Conservation (phyloP, 2,888 invertebrate species). For the Nymphalis urticae region DNA sequence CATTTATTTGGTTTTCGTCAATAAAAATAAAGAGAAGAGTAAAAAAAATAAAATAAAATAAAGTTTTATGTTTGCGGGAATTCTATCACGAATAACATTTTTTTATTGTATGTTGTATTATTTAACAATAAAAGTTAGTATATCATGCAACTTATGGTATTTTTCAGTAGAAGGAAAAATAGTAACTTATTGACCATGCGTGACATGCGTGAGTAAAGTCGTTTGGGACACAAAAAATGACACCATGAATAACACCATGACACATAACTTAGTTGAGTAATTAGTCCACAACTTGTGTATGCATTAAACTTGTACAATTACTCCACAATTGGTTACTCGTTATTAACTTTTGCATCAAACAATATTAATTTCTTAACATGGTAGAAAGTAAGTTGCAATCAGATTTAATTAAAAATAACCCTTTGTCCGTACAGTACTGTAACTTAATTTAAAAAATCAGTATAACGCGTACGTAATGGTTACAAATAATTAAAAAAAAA, state of each 20-base stretch:
- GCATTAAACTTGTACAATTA: neutral
- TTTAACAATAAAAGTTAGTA: too few relatives aligned
- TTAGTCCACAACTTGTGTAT: neutral
- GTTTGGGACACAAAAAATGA: constrained; percentile 56
- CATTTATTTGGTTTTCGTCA: constrained; percentile 73
- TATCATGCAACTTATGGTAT: neutral
- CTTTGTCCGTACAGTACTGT: neutral
- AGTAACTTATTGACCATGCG: constrained; percentile 13
- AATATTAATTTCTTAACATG: neutral
- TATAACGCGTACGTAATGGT: neutral
- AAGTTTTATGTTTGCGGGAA: constrained; percentile 47
- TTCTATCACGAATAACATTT: neutral
- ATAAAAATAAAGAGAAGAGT: constrained; percentile 55
- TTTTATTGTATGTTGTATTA: neutral
- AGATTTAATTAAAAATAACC: neutral
- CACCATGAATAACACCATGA: constrained; percentile 38
- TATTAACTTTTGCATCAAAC: neutral
- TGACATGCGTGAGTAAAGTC: constrained; percentile 64
- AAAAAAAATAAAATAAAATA: constrained; percentile 25
- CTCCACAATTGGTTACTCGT: neutral
- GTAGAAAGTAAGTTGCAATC: neutral
- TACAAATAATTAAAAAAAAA: neutral
- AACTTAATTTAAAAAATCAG: neutral
- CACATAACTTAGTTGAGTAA: neutral
- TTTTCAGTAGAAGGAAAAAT: neutral